phyloP scores from a whole-genome alignment of 2,113 vertebrate genomes.

The Nibea albiflora region DNA sequence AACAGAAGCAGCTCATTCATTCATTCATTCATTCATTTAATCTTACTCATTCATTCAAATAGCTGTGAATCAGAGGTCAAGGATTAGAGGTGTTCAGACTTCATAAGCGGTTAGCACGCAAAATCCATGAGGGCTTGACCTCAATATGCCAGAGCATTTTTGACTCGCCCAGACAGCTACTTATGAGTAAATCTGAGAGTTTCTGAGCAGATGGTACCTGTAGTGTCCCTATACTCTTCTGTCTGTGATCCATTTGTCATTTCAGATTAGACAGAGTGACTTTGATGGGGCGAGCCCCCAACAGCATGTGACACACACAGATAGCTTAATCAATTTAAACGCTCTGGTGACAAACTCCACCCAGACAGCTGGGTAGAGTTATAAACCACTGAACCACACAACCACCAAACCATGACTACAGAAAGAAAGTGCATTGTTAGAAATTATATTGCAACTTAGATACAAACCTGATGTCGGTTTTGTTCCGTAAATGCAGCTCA shows the following conservation, averaged over 20 bases:
- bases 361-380: constrained; percentile 13
- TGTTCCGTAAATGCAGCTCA: neutral
- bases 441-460: neutral
- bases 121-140: constrained; percentile 43
- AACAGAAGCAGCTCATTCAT: neutral
- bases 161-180: constrained; percentile 36
- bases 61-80: neutral
- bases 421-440: neutral
- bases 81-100: constrained; percentile 22
- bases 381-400: neutral
- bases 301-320: constrained; percentile 15
- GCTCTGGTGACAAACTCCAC: constrained; percentile 16
- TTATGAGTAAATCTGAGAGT: constrained; percentile 6
- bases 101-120: constrained; percentile 20
- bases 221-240: neutral
- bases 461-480: neutral
- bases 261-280: constrained; percentile 26
- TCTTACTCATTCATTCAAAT: neutral
- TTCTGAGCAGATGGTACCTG: constrained; percentile 30
- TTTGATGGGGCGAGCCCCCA: neutral
- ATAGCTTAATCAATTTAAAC: constrained; percentile 43
- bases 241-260: constrained; percentile 7
- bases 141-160: constrained; percentile 27
- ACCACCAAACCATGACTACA: neutral
- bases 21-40: constrained; percentile 11